Evolutionary conservation across 1,140 invertebrate genomes (phyloP).

Genomic region (Armadillidium nasatum): DNA sequence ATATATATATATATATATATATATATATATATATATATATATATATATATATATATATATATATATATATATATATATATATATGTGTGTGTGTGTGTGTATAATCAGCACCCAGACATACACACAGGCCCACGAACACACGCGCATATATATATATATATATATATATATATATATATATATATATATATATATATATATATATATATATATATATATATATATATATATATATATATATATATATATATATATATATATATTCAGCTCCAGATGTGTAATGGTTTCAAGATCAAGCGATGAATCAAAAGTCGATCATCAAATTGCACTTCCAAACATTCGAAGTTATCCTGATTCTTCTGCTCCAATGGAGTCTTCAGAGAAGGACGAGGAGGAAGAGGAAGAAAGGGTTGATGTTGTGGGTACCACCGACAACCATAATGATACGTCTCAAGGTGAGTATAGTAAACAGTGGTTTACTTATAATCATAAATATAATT

Average conservation of each 20-base stretch:
- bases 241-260: conserved; percentile 18
- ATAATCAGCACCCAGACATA: no score
- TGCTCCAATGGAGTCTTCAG: conserved; percentile 38
- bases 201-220: conserved; percentile 23
- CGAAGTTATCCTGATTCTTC: conserved; percentile 35
- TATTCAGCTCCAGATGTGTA: not conserved
- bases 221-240: not conserved
- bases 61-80: conserved; percentile 14
- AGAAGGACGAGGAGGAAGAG: conserved; percentile 56
- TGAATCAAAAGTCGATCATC: conserved; percentile 44
- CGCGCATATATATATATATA: not conserved
- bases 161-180: conserved; percentile 11
- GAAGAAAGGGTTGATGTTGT: conserved; percentile 84
- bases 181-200: not conserved
- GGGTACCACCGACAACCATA: conserved; percentile 58
- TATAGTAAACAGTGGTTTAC: no score
- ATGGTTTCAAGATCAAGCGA: conserved; percentile 20
- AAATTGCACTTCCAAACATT: conserved; percentile 43
- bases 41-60: not conserved
- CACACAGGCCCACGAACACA: no score
- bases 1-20: no score
- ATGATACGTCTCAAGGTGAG: conserved; percentile 40
- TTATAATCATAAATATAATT: no score
- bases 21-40: not conserved
- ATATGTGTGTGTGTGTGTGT: no score